Percentiles rank a stretch among this genome's conserved stretches.
These are phyloP conservation scores for Trissoscelio sp. DNA, from an alignment of 2,888 invertebrate genomes.

Conservation along the genomic window DNA sequence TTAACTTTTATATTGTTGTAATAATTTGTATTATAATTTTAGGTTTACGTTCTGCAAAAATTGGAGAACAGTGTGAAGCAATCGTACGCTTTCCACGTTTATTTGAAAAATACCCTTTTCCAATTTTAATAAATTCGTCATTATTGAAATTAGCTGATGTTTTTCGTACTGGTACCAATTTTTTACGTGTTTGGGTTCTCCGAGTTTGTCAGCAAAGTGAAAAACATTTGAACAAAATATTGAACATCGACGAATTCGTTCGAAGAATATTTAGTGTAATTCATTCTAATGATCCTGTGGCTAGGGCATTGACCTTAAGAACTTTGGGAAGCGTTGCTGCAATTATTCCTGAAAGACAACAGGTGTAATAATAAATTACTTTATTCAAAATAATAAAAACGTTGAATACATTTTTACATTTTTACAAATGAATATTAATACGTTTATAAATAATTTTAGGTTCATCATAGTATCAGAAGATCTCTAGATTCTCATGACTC, in stretches of 20 bases:
- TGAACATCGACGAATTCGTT: slow-evolving; percentile 97
- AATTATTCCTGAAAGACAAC: slow-evolving; percentile 96
- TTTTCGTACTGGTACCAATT: slow-evolving; percentile 95
- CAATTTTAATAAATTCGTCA: slow-evolving; percentile 98
- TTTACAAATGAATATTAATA: not conserved
- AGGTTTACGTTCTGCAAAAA: slow-evolving; percentile 95
- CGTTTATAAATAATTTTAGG: slow-evolving; percentile 79
- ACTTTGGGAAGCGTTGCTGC: slow-evolving; percentile 96
- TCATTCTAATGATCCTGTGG: slow-evolving; percentile 98
- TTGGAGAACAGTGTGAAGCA: slow-evolving; percentile 98
- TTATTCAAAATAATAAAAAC: no score
- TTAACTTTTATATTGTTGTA: not conserved
- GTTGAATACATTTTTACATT: not conserved
- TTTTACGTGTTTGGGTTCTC: slow-evolving; percentile 95
- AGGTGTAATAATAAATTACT: no score
- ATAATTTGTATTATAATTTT: not conserved
- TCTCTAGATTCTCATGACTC: slow-evolving; percentile 97
- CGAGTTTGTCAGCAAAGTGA: slow-evolving; percentile 97
- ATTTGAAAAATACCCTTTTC: slow-evolving; percentile 99
- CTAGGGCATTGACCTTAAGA: slow-evolving; percentile 94
- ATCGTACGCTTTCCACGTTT: slow-evolving; percentile 97
- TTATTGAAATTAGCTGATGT: slow-evolving; percentile 97
- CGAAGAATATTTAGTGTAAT: slow-evolving; percentile 96
- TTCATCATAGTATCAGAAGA: slow-evolving; percentile 96
- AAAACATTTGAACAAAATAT: slow-evolving; percentile 97